These are phyloP conservation scores for Spodoptera littoralis DNA, from an alignment of 2,888 invertebrate genomes.

Conservation along the genomic window DNA sequence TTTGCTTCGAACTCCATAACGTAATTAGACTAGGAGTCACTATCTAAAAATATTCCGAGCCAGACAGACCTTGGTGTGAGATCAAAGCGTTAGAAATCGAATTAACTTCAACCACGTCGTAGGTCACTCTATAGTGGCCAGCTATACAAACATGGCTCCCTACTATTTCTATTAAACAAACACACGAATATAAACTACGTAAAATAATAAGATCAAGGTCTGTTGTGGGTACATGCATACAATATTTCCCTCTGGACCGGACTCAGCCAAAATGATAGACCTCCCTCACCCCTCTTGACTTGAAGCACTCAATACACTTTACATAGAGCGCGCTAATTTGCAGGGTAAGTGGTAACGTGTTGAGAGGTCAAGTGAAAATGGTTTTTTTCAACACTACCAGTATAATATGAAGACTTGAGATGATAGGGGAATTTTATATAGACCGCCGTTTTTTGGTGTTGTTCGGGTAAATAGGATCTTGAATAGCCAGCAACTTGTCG, in stretches of 20 bases:
- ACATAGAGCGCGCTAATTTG: not conserved
- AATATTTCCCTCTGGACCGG: constrained; percentile 61
- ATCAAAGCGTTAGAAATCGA: constrained; percentile 27
- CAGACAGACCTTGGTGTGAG: not conserved
- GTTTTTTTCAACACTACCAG: constrained; percentile 24
- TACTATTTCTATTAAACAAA: constrained; percentile 58
- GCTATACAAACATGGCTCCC: constrained; percentile 14
- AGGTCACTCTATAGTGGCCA: not conserved
- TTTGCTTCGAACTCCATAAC: not conserved
- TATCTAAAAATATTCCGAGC: constrained; percentile 2
- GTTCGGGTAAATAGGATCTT: constrained; percentile 40
- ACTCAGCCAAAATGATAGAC: constrained; percentile 39
- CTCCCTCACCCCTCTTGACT: constrained; percentile 5
- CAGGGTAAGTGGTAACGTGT: not conserved
- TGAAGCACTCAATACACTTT: constrained; percentile 3
- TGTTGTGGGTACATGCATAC: constrained; percentile 61
- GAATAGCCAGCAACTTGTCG: constrained; percentile 10
- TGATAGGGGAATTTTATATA: constrained; percentile 53
- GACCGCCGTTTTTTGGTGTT: constrained; percentile 45
- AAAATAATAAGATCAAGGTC: constrained; percentile 58
- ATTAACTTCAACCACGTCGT: constrained; percentile 20
- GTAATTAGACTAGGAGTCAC: constrained; percentile 9
- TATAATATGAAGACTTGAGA: constrained; percentile 42
- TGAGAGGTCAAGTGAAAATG: constrained; percentile 37
- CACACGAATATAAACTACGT: constrained; percentile 55